A percentile compares a stretch with the other conserved stretches of the same genome.
Conservation (phyloP, 2,888 invertebrate species). For the Apomyelois bistriatella region DNA sequence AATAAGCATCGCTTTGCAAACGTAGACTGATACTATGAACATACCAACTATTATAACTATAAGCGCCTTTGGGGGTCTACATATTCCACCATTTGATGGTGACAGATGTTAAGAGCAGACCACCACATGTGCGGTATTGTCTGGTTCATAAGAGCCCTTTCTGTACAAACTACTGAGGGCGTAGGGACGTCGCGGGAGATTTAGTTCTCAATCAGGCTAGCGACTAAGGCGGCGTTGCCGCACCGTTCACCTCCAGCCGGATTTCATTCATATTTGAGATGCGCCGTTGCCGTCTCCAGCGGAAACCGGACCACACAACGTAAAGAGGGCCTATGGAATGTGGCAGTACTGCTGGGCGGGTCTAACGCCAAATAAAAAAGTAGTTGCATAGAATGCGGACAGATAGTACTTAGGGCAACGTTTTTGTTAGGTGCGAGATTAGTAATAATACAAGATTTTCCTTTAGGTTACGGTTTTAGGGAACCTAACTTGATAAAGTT, state of each 20-base stretch:
- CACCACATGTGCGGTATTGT: conserved; percentile 32
- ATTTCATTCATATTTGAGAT: conserved; percentile 79
- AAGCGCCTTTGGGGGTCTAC: background rate
- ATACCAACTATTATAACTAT: background rate
- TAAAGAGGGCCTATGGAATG: conserved; percentile 78
- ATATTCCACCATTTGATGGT: conserved; percentile 1
- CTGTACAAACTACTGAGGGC: conserved; percentile 30
- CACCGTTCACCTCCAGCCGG: conserved; percentile 68
- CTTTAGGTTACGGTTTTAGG: background rate
- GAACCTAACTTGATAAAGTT: too few species aligned
- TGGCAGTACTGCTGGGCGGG: conserved; percentile 75
- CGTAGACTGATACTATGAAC: conserved; percentile 13
- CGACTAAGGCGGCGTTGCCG: conserved; percentile 77
- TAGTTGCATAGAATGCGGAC: conserved; percentile 64
- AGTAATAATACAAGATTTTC: background rate
- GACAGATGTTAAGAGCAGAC: conserved; percentile 31
- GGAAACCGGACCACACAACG: conserved; percentile 79
- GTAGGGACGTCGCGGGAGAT: conserved; percentile 66
- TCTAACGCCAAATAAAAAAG: conserved; percentile 70
- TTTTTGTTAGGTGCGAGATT: conserved; percentile 10
- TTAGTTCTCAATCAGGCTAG: conserved; percentile 74
- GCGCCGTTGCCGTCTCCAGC: conserved; percentile 77
- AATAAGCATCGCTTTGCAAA: too few species aligned
- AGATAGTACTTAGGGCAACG: conserved; percentile 20
- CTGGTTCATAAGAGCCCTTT: conserved; percentile 21